Conservation (phyloP, 2,113 vertebrate species). For the Macrotus californicus region DNA sequence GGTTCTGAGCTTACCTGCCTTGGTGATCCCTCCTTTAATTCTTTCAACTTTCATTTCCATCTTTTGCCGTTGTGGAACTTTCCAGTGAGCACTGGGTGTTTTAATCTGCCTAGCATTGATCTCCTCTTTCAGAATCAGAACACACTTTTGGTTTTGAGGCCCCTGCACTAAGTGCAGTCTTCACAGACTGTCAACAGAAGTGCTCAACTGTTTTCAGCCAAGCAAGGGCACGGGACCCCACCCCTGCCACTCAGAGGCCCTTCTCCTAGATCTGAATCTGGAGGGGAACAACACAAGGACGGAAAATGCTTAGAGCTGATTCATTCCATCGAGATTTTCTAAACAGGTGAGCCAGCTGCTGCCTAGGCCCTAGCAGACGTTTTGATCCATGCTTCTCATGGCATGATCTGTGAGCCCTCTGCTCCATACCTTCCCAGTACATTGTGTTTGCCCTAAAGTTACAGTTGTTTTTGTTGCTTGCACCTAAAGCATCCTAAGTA, state of each 20-base stretch:
- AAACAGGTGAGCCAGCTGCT: background rate
- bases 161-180: background rate
- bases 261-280: background rate
- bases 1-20: background rate
- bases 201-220: background rate
- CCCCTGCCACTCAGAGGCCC: background rate
- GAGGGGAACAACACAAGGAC: background rate
- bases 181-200: background rate
- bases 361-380: background rate
- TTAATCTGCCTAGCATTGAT: background rate
- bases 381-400: background rate
- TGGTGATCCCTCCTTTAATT: background rate
- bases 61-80: background rate
- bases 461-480: background rate
- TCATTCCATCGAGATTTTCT: background rate
- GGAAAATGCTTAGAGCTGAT: background rate
- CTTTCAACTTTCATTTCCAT: background rate
- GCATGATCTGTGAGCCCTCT: background rate
- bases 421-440: background rate
- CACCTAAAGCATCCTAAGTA: background rate
- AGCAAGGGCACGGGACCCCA: background rate
- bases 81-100: background rate
- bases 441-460: background rate
- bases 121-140: background rate
- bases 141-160: background rate